Base-by-base conservation (phyloP, 2,888 invertebrate genomes). In the Hyppa rectilinea region DNA sequence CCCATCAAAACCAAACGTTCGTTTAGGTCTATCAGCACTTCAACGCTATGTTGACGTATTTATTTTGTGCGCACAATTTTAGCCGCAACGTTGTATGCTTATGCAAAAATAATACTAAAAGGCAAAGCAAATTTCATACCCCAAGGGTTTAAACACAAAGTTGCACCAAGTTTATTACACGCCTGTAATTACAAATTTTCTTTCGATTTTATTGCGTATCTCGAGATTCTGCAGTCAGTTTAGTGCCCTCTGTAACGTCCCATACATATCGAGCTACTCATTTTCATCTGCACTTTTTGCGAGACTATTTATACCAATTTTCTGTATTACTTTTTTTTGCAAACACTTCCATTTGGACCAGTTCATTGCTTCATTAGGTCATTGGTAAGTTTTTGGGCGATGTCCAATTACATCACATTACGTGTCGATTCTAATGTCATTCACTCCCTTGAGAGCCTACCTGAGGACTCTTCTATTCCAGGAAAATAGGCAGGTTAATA, bases 381-480 rank as follows among this genome's bases (percentile, higher is more conserved):
- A 60, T 71, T 66, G 40, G 20, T 66, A 45, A 23, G 3, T 66
- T 64, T 53, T 78, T 62, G 52, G 47, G 29, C 43, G 53, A 53
- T 40, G 43, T 36, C 23, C 38, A 65, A 79, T 82, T 43, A 78
- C 69, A 75, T 79, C 59, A 75, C 49, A 20, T 60, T 56, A 74
- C 84, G 82, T 87, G 85, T 67, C 68, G 23, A 75, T 76, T 59
- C 64, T 79, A 80, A 82, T 85, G 85, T 87, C 86, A 84, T 85
- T 86, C 82, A 86, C 85, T 83, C 82, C 79, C 79, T 81, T 76
- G 78, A 80, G 80, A 63, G 12, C 34, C 31, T 29, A 80, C 85
- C 84, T 85, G 82, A 70, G 67, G 50, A 29, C 29, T 63, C 50
- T 50, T 53, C 65, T 58, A 59, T 86, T 86, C 86, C 74, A 71